Base-by-base conservation (phyloP, 2,797 vertebrate genomes). In the Fringilla coelebs region DNA sequence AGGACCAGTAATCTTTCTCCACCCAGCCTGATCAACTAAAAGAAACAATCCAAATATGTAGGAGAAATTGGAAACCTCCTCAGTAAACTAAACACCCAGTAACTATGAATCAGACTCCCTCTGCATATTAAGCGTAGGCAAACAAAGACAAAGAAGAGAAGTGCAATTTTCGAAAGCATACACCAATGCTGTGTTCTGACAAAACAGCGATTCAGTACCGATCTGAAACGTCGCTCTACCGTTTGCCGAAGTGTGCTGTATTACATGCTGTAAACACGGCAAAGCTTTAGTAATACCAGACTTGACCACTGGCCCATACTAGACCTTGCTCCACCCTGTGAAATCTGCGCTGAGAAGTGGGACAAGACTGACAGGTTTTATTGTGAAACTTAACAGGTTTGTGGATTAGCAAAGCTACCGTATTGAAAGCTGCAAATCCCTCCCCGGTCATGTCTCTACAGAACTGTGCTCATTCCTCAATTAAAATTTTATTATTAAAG, bases 341-440 rank as follows among this genome's bases (percentile, higher is more conserved):
- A 93, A 95, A 88, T 38, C 68, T 49, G 34, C 32, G 28, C 82
- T 7, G 71, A 84, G 89, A 92, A 88, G 61, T 4, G 29, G 79
- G 88, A 54, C 94, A 43, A 94, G 94, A 90, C 93, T 83, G 90
- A 85, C 91, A 89, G 90, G 94, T 87, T 90, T 89, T 85, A 85
- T 93, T 94, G 92, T 91, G 95, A 96, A 96, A 96, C 63, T 65
- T 79, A 41, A 75, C 85, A 92, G 54, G 80, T 95, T 92, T 67
- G 84, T 85, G 84, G 91, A 96, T 90, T 93, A 94, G 67, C 60
- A 93, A 74, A 60, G 51, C 85, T 67, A 82, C 75, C 78, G 18
- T 31, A 70, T 0, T 61, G 96, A 88, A 89, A 77, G 85, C 85
- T 93, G 65, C 70, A 89, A 96, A 95, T 63, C 81, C 65, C 34